phyloP scores from a whole-genome alignment of 2,888 invertebrate species.

The Lepeophtheirus nordmannii region DNA sequence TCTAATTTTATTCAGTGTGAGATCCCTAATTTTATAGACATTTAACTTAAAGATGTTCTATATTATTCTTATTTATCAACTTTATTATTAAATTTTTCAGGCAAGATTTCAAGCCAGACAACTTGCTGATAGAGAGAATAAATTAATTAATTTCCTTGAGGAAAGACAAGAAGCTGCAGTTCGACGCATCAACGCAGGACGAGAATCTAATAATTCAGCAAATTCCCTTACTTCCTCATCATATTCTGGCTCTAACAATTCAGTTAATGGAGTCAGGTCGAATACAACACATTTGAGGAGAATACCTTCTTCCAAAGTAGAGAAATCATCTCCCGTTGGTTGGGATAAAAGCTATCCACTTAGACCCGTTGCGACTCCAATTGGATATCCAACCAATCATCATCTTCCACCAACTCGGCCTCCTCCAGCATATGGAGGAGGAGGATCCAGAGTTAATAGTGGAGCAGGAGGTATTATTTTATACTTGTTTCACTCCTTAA shows the following conservation, averaged over 20 bases:
- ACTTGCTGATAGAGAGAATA: constrained; percentile 12
- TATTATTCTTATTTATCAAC: neutral
- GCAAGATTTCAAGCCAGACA: constrained; percentile 20
- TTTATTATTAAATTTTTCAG: constrained; percentile 12
- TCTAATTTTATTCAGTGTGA: too few relatives aligned
- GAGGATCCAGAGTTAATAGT: too few relatives aligned
- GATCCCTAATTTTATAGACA: too few relatives aligned
- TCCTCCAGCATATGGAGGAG: neutral
- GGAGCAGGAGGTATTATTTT: too few relatives aligned
- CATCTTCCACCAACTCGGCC: neutral
- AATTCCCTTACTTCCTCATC: constrained; percentile 17
- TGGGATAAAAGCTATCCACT: constrained; percentile 32
- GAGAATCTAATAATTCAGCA: constrained; percentile 19
- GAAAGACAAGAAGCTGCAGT: constrained; percentile 19
- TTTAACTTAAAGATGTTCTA: too few relatives aligned
- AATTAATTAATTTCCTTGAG: constrained; percentile 19
- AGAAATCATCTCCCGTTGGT: constrained; percentile 25
- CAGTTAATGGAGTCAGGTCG: neutral
- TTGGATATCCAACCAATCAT: neutral
- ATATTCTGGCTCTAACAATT: neutral
- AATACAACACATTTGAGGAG: neutral
- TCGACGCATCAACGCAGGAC: constrained; percentile 8
- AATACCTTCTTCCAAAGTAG: neutral
- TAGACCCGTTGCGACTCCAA: constrained; percentile 31
- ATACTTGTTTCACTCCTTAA: too few relatives aligned